Evolutionary conservation across 2,888 invertebrate species (phyloP).

Genomic region (Agriopis aurantiaria): DNA sequence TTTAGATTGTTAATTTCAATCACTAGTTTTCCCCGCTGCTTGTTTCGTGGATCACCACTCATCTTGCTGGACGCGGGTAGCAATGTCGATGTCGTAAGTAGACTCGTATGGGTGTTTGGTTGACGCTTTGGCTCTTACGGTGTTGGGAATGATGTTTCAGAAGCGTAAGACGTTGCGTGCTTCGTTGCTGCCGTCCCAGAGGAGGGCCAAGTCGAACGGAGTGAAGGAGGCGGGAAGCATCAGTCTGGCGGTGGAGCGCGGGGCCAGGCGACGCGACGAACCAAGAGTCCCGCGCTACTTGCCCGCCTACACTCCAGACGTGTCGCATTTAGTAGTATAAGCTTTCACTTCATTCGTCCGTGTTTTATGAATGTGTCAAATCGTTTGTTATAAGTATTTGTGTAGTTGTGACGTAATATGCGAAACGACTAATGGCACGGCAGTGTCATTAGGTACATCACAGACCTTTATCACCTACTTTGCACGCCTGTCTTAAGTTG

Average conservation of each 20-base stretch:
- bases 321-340: constrained; percentile 92
- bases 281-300: constrained; percentile 90
- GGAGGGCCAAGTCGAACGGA: constrained; percentile 92
- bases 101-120: constrained; percentile 50
- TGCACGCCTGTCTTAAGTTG: too few relatives aligned
- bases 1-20: constrained; percentile 72
- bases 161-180: constrained; percentile 95
- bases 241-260: constrained; percentile 92
- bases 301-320: constrained; percentile 92
- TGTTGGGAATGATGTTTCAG: constrained; percentile 83
- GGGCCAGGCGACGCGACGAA: constrained; percentile 88
- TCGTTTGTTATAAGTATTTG: constrained; percentile 25
- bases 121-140: constrained; percentile 40
- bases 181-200: constrained; percentile 91
- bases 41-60: constrained; percentile 57
- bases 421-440: constrained; percentile 35
- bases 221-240: constrained; percentile 93
- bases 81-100: constrained; percentile 75
- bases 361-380: constrained; percentile 28
- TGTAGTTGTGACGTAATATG: constrained; percentile 29
- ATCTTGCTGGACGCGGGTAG: constrained; percentile 63
- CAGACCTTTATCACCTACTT: too few relatives aligned
- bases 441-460: background rate
- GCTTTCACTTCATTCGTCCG: constrained; percentile 30
- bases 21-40: constrained; percentile 67